Base-by-base conservation (phyloP, 2,113 vertebrate genomes). In the Melanocharis versteri region DNA sequence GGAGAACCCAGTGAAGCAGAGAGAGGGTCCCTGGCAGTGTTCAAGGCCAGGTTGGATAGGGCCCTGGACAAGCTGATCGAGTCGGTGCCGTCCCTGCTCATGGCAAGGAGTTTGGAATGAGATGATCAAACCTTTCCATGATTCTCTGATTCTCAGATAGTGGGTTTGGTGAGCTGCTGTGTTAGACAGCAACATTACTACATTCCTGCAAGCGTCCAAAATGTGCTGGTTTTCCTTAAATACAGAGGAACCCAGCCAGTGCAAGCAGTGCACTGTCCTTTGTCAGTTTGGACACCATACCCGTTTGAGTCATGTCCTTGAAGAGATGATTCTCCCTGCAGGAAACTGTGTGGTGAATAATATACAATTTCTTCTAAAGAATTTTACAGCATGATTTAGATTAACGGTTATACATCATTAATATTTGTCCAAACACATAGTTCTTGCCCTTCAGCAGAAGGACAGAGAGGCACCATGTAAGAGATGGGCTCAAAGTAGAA, bases 131-230 rank as follows among this genome's bases (percentile, higher is more conserved):
- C 13, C 22, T 50, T 33, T 16, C 37, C 11, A 24, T 33, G n/a
- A 8, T 30, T 54, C 27, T 10, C 0, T 53, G 10, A n/a, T 39
- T 60, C 68, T 51, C 47, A 39, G 2, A 5, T 5, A 12, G 4
- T 31, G 24, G 4, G 5, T n/a, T 60, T 89, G 48, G 7, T 47
- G n/a, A 73, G 2, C 8, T 48, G 2, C 23, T n/a, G 6, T 17
- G 16, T 10, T 33, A 69, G 50, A 19, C 17, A 73, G 26, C 0
- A 4, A 9, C 26, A 71, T 16, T 14, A 11, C 16, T 62, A 7
- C 27, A 31, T 51, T 40, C 7, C 27, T 77, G 3, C 28, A 35
- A 6, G 21, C 78, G 33, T 35, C 26, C 51, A 51, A 91, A 89
- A 61, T 26, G 4, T 1, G 1, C 2, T 31, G 6, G 0, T 13